A percentile compares a stretch with the other conserved stretches of the same genome.
Evolutionary conservation across 2,797 vertebrate genomes (phyloP).

Genomic region (Etheostoma perlongum): DNA sequence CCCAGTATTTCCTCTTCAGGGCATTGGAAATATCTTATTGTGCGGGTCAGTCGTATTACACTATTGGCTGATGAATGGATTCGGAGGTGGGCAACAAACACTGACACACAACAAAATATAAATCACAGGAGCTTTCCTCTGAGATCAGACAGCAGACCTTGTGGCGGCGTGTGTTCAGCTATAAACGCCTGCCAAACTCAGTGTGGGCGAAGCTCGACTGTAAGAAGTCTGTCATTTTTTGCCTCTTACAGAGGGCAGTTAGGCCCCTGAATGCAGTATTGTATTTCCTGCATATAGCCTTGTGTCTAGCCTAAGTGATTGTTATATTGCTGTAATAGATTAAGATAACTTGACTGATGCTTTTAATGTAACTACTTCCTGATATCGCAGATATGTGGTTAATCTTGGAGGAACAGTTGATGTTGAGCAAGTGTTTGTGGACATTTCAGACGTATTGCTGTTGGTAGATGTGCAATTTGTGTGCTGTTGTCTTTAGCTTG

Average conservation of each 20-base stretch:
- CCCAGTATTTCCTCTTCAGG: constrained; percentile 39
- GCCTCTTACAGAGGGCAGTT: constrained; percentile 41
- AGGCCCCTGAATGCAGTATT: constrained; percentile 16
- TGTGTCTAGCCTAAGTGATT: constrained; percentile 21
- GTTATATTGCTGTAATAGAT: constrained; percentile 2
- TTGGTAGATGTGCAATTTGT: not conserved
- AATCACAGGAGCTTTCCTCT: constrained; percentile 59
- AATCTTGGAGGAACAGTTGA: constrained; percentile 1
- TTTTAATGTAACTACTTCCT: constrained; percentile 18
- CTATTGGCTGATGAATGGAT: constrained; percentile 69
- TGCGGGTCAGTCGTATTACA: constrained; percentile 64
- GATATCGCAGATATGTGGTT: not conserved
- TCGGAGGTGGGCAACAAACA: constrained; percentile 67
- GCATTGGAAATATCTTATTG: constrained; percentile 51
- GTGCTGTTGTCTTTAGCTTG: not conserved
- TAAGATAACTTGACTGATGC: constrained; percentile 10
- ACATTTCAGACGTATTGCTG: constrained; percentile 1
- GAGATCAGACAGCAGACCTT: constrained; percentile 68
- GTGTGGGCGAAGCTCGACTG: constrained; percentile 68
- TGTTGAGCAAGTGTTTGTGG: constrained; percentile 6
- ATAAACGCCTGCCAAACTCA: constrained; percentile 64
- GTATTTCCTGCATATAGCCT: constrained; percentile 11
- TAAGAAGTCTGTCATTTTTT: constrained; percentile 59
- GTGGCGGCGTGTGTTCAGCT: constrained; percentile 46
- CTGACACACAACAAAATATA: constrained; percentile 51